phyloP scores from a whole-genome alignment of 2,113 vertebrate genomes.

The Proterorhinus semilunaris region DNA sequence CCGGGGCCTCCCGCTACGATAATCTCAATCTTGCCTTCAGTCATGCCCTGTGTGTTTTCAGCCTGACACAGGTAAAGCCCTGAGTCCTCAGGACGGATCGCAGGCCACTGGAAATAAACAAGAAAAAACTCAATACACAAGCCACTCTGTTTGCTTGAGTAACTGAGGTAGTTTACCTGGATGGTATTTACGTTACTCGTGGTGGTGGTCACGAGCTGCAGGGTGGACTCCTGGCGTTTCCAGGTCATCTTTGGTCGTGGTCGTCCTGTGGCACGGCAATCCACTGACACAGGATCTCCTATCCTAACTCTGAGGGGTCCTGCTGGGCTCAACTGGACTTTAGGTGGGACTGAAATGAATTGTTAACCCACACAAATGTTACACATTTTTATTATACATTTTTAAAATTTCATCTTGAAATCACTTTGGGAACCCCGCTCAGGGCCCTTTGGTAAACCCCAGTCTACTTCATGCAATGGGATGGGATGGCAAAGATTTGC shows the following conservation, averaged over 20 bases:
- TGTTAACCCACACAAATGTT: background rate
- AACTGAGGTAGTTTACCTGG: slow-evolving; percentile 29
- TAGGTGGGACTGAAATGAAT: slow-evolving; percentile 79
- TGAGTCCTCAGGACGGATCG: slow-evolving; percentile 72
- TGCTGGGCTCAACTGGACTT: slow-evolving; percentile 79
- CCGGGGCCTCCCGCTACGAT: slow-evolving; percentile 60
- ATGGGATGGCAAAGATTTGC: too few relatives aligned
- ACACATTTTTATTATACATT: background rate
- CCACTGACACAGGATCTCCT: slow-evolving; percentile 82
- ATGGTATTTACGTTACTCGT: slow-evolving; percentile 72
- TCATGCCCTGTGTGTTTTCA: slow-evolving; percentile 79
- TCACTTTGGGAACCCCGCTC: too few relatives aligned
- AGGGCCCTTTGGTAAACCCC: too few relatives aligned
- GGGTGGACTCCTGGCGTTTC: slow-evolving; percentile 79
- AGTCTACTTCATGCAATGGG: too few relatives aligned
- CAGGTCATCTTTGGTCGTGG: slow-evolving; percentile 84
- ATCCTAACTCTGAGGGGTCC: slow-evolving; percentile 79
- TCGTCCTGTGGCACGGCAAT: slow-evolving; percentile 83
- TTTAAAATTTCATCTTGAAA: background rate
- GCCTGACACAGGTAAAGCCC: slow-evolving; percentile 87
- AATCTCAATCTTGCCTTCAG: slow-evolving; percentile 82
- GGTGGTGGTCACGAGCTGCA: slow-evolving; percentile 71
- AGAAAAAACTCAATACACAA: background rate
- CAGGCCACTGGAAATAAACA: slow-evolving; percentile 73
- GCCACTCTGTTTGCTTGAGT: background rate